A percentile compares a stretch with the other conserved stretches of the same genome.
Conservation (phyloP, 2,888 invertebrate genomes). For the Camponotus fellah region DNA sequence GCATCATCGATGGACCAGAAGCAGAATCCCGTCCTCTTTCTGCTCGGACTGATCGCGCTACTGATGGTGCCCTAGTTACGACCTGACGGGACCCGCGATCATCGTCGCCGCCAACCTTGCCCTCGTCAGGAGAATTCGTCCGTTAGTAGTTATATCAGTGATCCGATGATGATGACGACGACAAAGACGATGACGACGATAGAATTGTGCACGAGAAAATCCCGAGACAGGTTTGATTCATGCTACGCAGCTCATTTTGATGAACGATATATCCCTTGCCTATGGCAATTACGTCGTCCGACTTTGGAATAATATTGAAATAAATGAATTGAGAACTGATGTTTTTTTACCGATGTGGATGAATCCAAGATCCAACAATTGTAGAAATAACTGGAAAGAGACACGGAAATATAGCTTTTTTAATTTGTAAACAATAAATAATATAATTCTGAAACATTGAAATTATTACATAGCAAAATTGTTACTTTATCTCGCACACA, state of each 20-base stretch:
- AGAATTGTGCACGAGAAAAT: slow-evolving; percentile 4
- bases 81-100: slow-evolving; percentile 1
- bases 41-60: slow-evolving; percentile 61
- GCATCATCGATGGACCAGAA: slow-evolving; percentile 67
- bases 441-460: not conserved
- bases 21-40: slow-evolving; percentile 42
- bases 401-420: not conserved
- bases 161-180: slow-evolving; percentile 11
- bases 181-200: slow-evolving; percentile 1
- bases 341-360: not conserved
- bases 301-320: not conserved
- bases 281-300: slow-evolving; percentile 5
- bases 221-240: slow-evolving; percentile 12
- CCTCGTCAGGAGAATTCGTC: slow-evolving; percentile 27
- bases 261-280: not conserved
- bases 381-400: not conserved
- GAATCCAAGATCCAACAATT: slow-evolving; percentile 2
- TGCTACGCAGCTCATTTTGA: slow-evolving; percentile 2
- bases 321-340: not conserved
- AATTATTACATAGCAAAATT: not conserved
- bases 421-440: not conserved
- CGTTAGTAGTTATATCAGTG: slow-evolving; percentile 4
- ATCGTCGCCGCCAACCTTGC: not conserved
- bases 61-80: slow-evolving; percentile 67
- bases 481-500: not conserved